phyloP scores from a whole-genome alignment of 2,113 vertebrate genomes.

The Sebastes fasciatus region DNA sequence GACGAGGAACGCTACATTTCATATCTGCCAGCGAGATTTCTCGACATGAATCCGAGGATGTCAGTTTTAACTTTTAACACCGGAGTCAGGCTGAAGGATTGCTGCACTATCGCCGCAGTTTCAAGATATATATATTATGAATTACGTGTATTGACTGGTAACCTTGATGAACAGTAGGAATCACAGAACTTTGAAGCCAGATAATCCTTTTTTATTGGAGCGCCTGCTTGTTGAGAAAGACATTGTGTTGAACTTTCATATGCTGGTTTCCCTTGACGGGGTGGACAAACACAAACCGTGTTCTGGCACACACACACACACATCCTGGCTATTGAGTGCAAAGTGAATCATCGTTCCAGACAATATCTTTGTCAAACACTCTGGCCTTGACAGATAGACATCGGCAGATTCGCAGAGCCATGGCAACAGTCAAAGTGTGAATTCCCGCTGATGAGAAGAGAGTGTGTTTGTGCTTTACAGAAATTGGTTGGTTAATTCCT shows the following conservation, averaged over 20 bases:
- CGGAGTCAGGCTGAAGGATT: too few species aligned
- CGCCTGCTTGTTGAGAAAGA: slow-evolving; percentile 41
- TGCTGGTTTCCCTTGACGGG: slow-evolving; percentile 62
- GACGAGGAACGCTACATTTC: slow-evolving; percentile 66
- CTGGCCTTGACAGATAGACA: slow-evolving; percentile 79
- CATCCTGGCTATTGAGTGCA: slow-evolving; percentile 56
- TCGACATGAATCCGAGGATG: slow-evolving; percentile 35
- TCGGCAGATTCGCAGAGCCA: slow-evolving; percentile 80
- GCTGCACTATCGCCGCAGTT: background rate
- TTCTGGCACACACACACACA: slow-evolving; percentile 42
- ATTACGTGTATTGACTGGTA: background rate
- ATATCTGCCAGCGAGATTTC: slow-evolving; percentile 59
- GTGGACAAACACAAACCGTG: slow-evolving; percentile 61
- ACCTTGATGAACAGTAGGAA: slow-evolving; percentile 4
- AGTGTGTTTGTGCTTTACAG: slow-evolving; percentile 59
- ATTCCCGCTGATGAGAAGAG: slow-evolving; percentile 60
- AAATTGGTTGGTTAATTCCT: slow-evolving; percentile 72
- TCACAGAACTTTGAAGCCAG: slow-evolving; percentile 30
- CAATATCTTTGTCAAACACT: slow-evolving; percentile 82
- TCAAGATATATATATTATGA: background rate
- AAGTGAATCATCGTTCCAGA: slow-evolving; percentile 77
- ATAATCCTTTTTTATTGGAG: slow-evolving; percentile 74
- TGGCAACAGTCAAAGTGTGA: slow-evolving; percentile 81
- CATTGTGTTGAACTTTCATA: slow-evolving; percentile 75
- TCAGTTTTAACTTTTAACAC: slow-evolving; percentile 5